These are phyloP conservation scores for Rhingia rostrata DNA, from an alignment of 2,888 invertebrate species.

Conservation along the genomic window DNA sequence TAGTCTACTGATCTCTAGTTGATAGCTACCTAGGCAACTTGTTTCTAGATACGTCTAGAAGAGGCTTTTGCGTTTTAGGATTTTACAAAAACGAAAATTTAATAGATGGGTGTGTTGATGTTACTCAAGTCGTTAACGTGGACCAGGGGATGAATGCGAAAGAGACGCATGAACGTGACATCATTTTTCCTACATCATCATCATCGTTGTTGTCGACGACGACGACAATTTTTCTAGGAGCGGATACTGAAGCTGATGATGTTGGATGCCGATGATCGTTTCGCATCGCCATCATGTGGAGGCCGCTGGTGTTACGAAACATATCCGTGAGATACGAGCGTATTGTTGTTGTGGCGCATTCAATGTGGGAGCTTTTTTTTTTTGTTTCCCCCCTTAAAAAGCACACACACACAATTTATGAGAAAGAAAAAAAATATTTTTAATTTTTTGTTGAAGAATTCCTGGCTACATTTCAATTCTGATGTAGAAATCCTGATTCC, in stretches of 20 bases:
- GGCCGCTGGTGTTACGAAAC: conserved; percentile 57
- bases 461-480: not conserved
- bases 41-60: conserved; percentile 22
- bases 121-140: conserved; percentile 20
- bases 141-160: conserved; percentile 19
- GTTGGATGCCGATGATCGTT: conserved; percentile 38
- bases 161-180: conserved; percentile 67
- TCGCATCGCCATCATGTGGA: conserved; percentile 34
- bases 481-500: conserved; percentile 34
- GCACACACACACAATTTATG: not conserved
- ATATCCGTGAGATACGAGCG: conserved; percentile 27
- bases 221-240: conserved; percentile 55
- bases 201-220: not conserved
- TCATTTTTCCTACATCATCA: conserved; percentile 43
- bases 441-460: not conserved
- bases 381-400: not conserved
- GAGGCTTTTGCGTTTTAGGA: conserved; percentile 71
- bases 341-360: not conserved
- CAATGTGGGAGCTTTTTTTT: conserved; percentile 26
- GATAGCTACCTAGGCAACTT: conserved; percentile 6
- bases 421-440: not conserved
- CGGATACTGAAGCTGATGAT: conserved; percentile 44
- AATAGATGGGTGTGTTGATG: conserved; percentile 64
- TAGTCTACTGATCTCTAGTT: conserved; percentile 14
- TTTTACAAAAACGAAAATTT: conserved; percentile 50